phyloP scores from a whole-genome alignment of 2,888 invertebrate species.

The Drosophila mulleri region DNA sequence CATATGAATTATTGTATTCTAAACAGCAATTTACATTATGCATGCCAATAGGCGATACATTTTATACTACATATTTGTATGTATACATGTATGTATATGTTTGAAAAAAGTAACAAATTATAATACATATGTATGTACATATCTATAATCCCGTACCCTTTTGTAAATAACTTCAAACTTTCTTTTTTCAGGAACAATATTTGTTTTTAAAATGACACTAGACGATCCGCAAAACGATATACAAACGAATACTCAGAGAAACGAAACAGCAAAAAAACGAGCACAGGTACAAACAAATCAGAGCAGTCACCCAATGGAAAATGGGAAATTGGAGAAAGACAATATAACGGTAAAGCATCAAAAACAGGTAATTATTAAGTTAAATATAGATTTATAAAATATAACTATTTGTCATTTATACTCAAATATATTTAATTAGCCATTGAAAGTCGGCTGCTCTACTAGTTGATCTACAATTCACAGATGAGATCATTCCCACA shows the following conservation, averaged over 20 bases:
- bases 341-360: conserved; percentile 37
- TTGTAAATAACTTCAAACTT: background rate
- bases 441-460: conserved; percentile 6
- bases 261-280: conserved; percentile 31
- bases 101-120: conserved; percentile 1
- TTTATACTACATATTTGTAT: background rate
- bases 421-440: conserved; percentile 4
- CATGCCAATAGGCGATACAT: conserved; percentile 7
- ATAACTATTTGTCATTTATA: background rate
- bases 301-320: conserved; percentile 49
- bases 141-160: background rate
- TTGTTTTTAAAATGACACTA: conserved; percentile 66
- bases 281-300: conserved; percentile 28
- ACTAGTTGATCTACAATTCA: conserved; percentile 13
- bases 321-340: conserved; percentile 42
- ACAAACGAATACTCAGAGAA: conserved; percentile 23
- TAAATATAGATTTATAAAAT: background rate
- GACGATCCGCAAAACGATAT: conserved; percentile 70
- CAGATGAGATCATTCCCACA: conserved; percentile 43
- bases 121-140: background rate
- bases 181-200: conserved; percentile 19
- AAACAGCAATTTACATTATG: background rate
- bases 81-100: background rate
- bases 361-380: conserved; percentile 43
- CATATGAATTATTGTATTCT: background rate